These are phyloP conservation scores for Pyrgilauda ruficollis DNA, from an alignment of 2,113 vertebrate genomes.

Conservation along the genomic window DNA sequence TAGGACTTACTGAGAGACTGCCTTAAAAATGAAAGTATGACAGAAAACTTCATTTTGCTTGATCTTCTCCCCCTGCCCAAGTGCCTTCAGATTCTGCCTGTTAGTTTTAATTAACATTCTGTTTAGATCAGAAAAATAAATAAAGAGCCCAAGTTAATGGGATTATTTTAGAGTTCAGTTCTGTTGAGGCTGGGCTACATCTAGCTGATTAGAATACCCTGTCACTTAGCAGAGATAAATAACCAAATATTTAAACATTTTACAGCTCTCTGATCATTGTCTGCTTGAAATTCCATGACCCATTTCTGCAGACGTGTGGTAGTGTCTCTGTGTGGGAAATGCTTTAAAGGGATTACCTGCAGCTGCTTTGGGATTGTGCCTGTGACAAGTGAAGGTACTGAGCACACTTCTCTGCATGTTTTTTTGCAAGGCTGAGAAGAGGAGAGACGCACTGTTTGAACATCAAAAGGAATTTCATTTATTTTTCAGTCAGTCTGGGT, in stretches of 20 bases:
- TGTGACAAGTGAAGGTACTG: not conserved
- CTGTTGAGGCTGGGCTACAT: not conserved
- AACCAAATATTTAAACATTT: not conserved
- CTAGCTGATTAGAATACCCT: not conserved
- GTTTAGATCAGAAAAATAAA: not conserved
- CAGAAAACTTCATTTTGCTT: not conserved
- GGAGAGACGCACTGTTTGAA: not conserved
- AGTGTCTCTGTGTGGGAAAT: not conserved
- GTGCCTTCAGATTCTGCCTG: not conserved
- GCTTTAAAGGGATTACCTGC: not conserved
- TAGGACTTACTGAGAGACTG: not conserved
- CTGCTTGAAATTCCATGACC: not conserved
- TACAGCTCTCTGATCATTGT: not conserved
- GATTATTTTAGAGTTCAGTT: not conserved
- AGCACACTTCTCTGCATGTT: not conserved
- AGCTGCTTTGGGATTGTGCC: not conserved
- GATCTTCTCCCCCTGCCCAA: fast-evolving
- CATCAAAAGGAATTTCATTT: not conserved
- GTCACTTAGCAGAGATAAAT: not conserved
- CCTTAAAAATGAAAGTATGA: not conserved
- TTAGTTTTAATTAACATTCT: not conserved
- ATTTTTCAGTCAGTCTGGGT: not conserved
- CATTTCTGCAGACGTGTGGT: not conserved
- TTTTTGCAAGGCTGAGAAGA: not conserved
- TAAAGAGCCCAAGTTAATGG: not conserved